Evolutionary conservation across 2,797 vertebrate genomes (phyloP), one percentile per base, ranked within the genome.

Genomic region (Pagetopsis macropterus): DNA sequence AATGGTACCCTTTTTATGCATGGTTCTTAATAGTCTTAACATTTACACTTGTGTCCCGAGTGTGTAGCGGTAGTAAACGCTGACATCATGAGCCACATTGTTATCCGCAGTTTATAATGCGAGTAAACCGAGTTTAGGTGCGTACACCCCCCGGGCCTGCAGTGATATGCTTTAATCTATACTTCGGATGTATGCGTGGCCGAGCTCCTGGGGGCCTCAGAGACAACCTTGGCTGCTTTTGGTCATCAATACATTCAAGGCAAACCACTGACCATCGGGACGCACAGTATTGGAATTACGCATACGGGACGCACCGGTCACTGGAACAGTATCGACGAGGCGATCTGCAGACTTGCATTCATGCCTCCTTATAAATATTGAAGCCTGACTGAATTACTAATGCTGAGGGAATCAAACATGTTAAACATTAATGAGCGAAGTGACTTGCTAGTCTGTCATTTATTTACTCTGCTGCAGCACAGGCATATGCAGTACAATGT

Each of bases 241-340:
- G 67, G 15, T 45, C 66, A 37, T 88, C 79, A 65, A 83, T 87
- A 82, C 49, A 72, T 80, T 75, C 78, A 84, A 78, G 77, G 82
- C 82, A 37, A 88, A 84, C 63, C 10, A 76, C 57, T 68, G 78
- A 64, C 71, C 82, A 70, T 44, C 78, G 44, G 54, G 72, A 63
- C 68, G 72, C 84, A 59, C 68, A 43, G 63, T 74, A 75, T 83
- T 84, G 84, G 84, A 86, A 78, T 84, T 80, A 77, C 65, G 74
- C 83, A 75, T 27, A 61, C 66, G 85, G 77, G 75, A 87, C 70
- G 64, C 81, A 68, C 79, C 60, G 84, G 86, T 86, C 88, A 85
- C 73, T 57, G 83, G 81, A 86, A 68, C 70, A 70, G 60, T 83
- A 89, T 87, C 64, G 87, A 87, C 23, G 54, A 60, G 70, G 70